Base-by-base conservation (phyloP, 2,113 vertebrate species). In the Crotalus horridus region DNA sequence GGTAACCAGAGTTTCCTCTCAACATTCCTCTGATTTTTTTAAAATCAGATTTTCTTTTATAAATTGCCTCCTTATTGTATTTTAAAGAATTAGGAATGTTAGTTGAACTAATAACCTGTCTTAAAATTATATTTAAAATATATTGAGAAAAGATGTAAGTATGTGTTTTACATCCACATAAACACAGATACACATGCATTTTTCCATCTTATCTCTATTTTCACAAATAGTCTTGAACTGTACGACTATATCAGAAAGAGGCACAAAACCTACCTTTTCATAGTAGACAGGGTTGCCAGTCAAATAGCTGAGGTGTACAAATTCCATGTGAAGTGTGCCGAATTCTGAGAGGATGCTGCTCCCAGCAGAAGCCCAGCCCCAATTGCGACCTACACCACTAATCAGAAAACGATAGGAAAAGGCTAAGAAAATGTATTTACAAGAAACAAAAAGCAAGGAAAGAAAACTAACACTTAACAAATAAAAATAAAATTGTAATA, bases 341-440 rank as follows among this genome's bases (percentile, higher is more conserved):
- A 99, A 99, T 96, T 99, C 99, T 11, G 99, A 99, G 2, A 99
- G 97, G 97, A 99, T 99, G 96, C 99, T 99, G 97, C 99, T 99
- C 69, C 99, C 99, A 0, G 99, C 99, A 8, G 99, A 99, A 0
- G 99, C 99, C 99, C 99, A 99, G 93, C 99, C 99, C 99, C 99
- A 99, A 97, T 99, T 99, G 92, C 99, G 98, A 7, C 99, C 99
- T 24, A 99, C 99, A 58, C 99, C 99, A 58, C 99, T 0, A 3
- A 61, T 91, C 2, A 0, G 87, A 93, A 93, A 89, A 1, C 11
- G 33, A 56, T 1, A 23, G 39, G 7, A 26, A 26, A 26, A 54
- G 23, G 48, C 39, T 15, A 43, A 43, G 24, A 53, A 56, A 85
- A 85, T 39, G 26, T 13, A 55, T 39, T 39, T 39, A 85, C 5